phyloP scores from a whole-genome alignment of 2,113 vertebrate genomes.

The Calidris pygmaea region DNA sequence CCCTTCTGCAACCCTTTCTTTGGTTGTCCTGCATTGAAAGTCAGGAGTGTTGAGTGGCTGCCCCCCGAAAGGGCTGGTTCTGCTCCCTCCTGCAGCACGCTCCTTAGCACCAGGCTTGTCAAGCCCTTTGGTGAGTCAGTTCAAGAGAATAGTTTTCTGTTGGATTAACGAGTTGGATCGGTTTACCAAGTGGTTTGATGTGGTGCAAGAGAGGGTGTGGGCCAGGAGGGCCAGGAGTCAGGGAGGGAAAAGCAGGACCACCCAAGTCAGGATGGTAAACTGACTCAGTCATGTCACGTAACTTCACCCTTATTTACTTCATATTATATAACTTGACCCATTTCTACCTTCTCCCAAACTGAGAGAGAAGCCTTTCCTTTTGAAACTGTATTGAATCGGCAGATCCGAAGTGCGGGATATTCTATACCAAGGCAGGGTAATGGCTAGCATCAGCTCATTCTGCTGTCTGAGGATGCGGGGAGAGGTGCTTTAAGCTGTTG shows the following conservation, averaged over 20 bases:
- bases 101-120: background rate
- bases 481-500: background rate
- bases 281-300: background rate
- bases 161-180: conserved; percentile 34
- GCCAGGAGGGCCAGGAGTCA: background rate
- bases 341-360: background rate
- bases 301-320: background rate
- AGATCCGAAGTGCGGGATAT: background rate
- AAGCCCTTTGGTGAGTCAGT: conserved; percentile 36
- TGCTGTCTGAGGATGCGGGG: background rate
- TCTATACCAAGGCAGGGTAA: background rate
- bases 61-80: background rate
- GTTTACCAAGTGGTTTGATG: conserved; percentile 21
- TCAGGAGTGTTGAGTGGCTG: background rate
- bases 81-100: background rate
- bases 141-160: conserved; percentile 15
- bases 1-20: background rate
- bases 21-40: background rate
- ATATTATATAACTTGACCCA: background rate
- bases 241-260: conserved; percentile 46
- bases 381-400: background rate
- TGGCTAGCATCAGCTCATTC: background rate
- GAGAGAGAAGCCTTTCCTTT: background rate
- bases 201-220: conserved; percentile 62
- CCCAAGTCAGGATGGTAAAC: background rate